Conservation (phyloP, 2,113 vertebrate genomes). For the Paratilapia polleni region DNA sequence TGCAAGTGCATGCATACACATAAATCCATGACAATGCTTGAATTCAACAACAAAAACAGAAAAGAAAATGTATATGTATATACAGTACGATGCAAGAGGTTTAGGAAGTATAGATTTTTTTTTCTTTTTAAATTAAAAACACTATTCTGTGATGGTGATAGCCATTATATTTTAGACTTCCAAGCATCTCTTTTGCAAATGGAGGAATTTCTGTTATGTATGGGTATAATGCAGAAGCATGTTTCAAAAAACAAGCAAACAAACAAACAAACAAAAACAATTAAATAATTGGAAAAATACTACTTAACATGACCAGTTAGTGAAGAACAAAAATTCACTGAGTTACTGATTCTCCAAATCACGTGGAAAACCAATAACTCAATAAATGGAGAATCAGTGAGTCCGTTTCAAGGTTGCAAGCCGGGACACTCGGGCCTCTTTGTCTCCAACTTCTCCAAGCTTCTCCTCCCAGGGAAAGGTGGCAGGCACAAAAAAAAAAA, state of each 20-base stretch:
- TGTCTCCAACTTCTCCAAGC: too few relatives aligned
- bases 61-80: not conserved
- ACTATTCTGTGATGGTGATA: not conserved
- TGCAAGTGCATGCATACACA: not conserved
- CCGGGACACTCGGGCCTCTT: not conserved
- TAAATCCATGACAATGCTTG: not conserved
- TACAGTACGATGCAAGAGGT: not conserved
- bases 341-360: not conserved
- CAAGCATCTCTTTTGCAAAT: not conserved
- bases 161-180: not conserved
- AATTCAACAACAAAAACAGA: not conserved
- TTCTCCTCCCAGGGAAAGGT: too few relatives aligned
- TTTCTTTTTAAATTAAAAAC: not conserved
- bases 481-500: too few relatives aligned
- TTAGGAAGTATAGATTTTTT: not conserved
- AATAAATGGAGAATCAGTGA: too few relatives aligned
- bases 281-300: too few relatives aligned
- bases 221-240: too few relatives aligned
- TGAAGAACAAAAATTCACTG: too few relatives aligned
- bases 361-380: not conserved
- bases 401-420: not conserved
- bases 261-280: not conserved
- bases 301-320: too few relatives aligned
- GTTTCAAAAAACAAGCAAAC: too few relatives aligned
- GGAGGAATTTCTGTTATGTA: not conserved